Evolutionary conservation across 2,888 invertebrate genomes (phyloP), one percentile per base, ranked within the genome.

Genomic region (Stenoptilia bipunctidactyla): DNA sequence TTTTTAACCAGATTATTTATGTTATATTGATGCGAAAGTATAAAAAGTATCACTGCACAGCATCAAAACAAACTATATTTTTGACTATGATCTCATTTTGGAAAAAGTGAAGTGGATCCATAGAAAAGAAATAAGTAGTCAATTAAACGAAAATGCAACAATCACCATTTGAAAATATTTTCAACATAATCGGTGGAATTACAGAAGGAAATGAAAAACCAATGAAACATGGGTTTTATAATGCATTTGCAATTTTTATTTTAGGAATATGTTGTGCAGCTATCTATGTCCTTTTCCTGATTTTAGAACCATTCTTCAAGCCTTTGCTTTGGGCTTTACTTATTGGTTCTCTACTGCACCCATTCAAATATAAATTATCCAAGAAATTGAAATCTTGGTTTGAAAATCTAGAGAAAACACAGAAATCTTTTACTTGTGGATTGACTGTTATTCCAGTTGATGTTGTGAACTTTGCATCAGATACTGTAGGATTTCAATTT

Each of bases 271-370:
- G 89, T 51, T 88, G 88, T 60, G 87, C 87, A 27, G 92, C 91
- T 12, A 85, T 90, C 34, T 91, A 90, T 64, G 92, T 93, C 1
- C 85, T 96, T 5, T 96, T 93, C 69, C 87, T 93, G 46, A 92
- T 95, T 50, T 79, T 97, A 20, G 92, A 94, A 55, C 96, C 97
- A 0, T 98, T 97, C 72, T 89, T 98, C 27, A 92, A 94, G 51
- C 97, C 98, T 0, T 73, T 99, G 40, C 87, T 98, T 52, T 99
- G 98, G 98, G 97, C 98, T 0, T 84, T 97, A 41, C 83, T 99
- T 25, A 94, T 97, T 56, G 99, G 99, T n/a, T 96, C 97, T 0
- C 92, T 97, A 30, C 85, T 98, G n/a, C 96, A 97, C 70, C 98
- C 98, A 0, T 92, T 97, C 60, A 98, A 98, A 70, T 88, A 91